phyloP scores from a whole-genome alignment of 2,888 invertebrate genomes.

The Drosophila recens region DNA sequence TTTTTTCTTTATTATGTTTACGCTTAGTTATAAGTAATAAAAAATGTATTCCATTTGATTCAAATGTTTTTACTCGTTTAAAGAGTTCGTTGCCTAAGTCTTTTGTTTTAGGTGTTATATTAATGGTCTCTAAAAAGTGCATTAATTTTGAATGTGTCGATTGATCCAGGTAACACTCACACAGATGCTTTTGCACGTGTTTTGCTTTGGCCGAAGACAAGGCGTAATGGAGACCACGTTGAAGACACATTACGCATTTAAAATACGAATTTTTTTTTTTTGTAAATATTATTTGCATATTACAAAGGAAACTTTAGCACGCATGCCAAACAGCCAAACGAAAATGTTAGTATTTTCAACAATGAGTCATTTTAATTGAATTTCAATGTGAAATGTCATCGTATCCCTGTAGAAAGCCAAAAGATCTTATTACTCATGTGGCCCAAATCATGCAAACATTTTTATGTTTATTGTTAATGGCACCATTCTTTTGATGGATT shows the following conservation, averaged over 20 bases:
- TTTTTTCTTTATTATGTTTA: not conserved
- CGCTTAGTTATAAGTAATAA: too few species aligned
- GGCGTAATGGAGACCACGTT: constrained; percentile 48
- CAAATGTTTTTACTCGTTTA: not conserved
- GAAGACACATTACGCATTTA: constrained; percentile 39
- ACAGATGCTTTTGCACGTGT: constrained; percentile 34
- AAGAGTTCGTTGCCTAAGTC: constrained; percentile 12
- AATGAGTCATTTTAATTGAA: constrained; percentile 46
- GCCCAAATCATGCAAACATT: constrained; percentile 49
- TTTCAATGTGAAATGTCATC: constrained; percentile 18
- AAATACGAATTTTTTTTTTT: constrained; percentile 8
- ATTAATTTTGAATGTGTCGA: constrained; percentile 21
- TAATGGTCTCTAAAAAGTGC: constrained; percentile 39
- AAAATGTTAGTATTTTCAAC: constrained; percentile 47
- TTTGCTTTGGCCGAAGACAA: constrained; percentile 12
- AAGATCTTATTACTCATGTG: constrained; percentile 54
- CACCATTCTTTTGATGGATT: constrained; percentile 51
- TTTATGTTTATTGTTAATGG: constrained; percentile 44
- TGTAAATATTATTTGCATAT: constrained; percentile 49
- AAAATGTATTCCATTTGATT: not conserved
- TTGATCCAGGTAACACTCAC: constrained; percentile 17
- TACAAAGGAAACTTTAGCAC: constrained; percentile 45
- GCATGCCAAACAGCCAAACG: constrained; percentile 29
- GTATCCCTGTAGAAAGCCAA: constrained; percentile 36
- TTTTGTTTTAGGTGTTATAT: constrained; percentile 27